Evolutionary conservation across 1,140 invertebrate species (phyloP).

Genomic region (Pomacea maculata): DNA sequence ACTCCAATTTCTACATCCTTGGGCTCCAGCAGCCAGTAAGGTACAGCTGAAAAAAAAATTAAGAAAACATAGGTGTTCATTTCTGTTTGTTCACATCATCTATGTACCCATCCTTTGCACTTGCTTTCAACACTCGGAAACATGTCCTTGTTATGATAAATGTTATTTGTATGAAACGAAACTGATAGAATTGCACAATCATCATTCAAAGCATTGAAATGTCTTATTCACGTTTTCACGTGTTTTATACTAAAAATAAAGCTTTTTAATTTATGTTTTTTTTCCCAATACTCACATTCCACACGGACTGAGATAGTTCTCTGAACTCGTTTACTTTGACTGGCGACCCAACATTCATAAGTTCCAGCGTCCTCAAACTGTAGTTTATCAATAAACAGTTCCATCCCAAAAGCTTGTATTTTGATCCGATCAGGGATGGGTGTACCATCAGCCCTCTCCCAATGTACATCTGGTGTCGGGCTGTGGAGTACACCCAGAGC

Average conservation of each 20-base stretch:
- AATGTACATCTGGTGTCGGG: conserved; percentile 57
- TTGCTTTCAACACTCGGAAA: too few relatives aligned
- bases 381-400: conserved; percentile 48
- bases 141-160: too few relatives aligned
- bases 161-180: too few relatives aligned
- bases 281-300: conserved; percentile 47
- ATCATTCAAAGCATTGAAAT: neutral
- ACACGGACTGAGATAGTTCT: conserved; percentile 47
- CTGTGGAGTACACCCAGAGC: conserved; percentile 28
- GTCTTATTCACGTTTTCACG: too few relatives aligned
- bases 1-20: conserved; percentile 87
- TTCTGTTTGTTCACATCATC: too few relatives aligned
- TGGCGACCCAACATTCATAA: conserved; percentile 60
- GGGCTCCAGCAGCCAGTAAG: conserved; percentile 89
- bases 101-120: too few relatives aligned
- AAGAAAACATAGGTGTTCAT: too few relatives aligned
- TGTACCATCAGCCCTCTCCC: conserved; percentile 38
- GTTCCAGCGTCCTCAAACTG: conserved; percentile 50
- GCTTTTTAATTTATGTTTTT: neutral
- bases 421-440: conserved; percentile 32
- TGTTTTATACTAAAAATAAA: neutral
- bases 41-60: conserved; percentile 42
- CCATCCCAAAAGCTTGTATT: conserved; percentile 54
- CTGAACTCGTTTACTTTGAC: conserved; percentile 40
- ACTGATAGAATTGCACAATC: neutral